Conservation (phyloP, 2,113 vertebrate species). For the Entomyzon cyanotis region DNA sequence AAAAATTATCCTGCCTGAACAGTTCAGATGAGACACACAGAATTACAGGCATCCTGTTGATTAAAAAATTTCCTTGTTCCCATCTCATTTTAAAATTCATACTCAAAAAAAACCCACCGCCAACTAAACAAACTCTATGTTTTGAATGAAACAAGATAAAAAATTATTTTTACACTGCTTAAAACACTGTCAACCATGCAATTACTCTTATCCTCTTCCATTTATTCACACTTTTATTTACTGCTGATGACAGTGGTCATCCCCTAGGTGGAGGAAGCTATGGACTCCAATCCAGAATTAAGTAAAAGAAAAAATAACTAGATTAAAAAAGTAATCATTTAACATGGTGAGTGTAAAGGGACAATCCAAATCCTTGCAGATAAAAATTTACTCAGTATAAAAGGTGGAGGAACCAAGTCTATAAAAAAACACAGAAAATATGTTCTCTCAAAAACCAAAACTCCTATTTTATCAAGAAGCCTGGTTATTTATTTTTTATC, state of each 20-base stretch:
- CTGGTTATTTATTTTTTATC: neutral
- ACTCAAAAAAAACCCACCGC: neutral
- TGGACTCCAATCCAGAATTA: neutral
- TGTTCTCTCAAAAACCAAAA: neutral
- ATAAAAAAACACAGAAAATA: neutral
- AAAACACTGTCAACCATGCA: neutral
- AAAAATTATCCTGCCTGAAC: constrained; percentile 10
- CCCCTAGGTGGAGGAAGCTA: neutral
- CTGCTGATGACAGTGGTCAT: neutral
- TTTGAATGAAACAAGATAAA: neutral
- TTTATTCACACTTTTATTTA: neutral
- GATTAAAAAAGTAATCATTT: neutral
- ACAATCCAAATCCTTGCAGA: neutral
- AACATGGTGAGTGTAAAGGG: neutral
- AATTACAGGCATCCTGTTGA: constrained; percentile 54
- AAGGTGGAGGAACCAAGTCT: neutral
- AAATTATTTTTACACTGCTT: neutral
- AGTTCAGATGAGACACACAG: neutral
- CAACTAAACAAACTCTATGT: neutral
- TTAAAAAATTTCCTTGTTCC: constrained; percentile 39
- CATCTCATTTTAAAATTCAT: constrained; percentile 29
- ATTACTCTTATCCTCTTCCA: neutral
- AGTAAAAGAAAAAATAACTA: neutral
- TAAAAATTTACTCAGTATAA: neutral
- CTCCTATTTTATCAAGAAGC: neutral